A percentile compares a stretch with the other conserved stretches of the same genome.
These are phyloP conservation scores for Macrobrachium nipponense DNA, from an alignment of 1,140 invertebrate species.

Conservation along the genomic window DNA sequence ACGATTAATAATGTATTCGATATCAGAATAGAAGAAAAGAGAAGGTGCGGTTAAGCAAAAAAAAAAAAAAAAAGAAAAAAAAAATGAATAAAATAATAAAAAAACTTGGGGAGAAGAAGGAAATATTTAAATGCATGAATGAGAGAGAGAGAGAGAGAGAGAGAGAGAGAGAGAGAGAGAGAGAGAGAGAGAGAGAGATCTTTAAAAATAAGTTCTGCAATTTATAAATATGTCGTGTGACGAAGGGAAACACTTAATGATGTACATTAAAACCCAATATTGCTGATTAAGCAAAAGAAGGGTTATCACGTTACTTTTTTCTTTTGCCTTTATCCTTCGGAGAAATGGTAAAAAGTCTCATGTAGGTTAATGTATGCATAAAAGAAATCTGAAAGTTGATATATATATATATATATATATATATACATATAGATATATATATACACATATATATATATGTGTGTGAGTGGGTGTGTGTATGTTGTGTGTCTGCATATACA, in stretches of 20 bases:
- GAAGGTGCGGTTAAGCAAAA: background rate
- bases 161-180: background rate
- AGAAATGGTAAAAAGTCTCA: too few relatives aligned
- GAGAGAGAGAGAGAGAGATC: conserved; percentile 28
- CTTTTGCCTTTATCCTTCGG: too few relatives aligned
- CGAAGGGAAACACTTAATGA: background rate
- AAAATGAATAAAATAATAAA: background rate
- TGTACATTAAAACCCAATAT: too few relatives aligned
- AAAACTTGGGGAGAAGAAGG: too few relatives aligned
- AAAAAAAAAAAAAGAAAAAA: background rate
- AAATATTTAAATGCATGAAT: background rate
- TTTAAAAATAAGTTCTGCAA: background rate
- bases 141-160: conserved; percentile 2
- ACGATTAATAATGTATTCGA: background rate
- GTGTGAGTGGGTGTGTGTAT: too few relatives aligned
- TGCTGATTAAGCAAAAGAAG: background rate
- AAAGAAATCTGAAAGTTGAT: background rate
- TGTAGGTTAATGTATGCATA: background rate
- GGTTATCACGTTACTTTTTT: background rate
- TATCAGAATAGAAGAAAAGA: background rate
- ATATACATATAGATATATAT: background rate
- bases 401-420: background rate
- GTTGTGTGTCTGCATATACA: too few relatives aligned
- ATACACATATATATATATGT: background rate
- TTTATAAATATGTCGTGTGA: background rate